A percentile compares a stretch with the other conserved stretches of the same genome.
phyloP scores from a whole-genome alignment of 2,113 vertebrate genomes.

The Tenebrosternarchus preto region DNA sequence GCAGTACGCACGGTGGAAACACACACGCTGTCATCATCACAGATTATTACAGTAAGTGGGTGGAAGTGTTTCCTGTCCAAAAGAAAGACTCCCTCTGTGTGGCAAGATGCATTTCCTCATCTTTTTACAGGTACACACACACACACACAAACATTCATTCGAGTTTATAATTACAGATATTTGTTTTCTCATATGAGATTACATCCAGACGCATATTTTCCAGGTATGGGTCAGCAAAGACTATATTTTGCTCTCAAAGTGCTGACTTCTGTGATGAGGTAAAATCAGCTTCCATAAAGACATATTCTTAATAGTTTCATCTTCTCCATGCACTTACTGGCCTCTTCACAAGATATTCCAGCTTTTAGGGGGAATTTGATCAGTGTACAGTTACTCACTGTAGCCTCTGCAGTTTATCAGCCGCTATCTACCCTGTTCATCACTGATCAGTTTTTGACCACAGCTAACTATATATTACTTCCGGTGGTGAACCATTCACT shows the following conservation, averaged over 20 bases:
- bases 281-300: slow-evolving; percentile 28
- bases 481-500: too few species aligned
- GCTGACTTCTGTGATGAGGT: slow-evolving; percentile 86
- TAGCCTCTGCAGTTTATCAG: too few species aligned
- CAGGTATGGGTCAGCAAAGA: slow-evolving; percentile 85
- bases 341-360: too few species aligned
- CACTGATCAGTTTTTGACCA: too few species aligned
- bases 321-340: too few species aligned
- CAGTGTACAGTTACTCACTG: too few species aligned
- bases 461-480: too few species aligned
- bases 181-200: background rate
- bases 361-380: too few species aligned
- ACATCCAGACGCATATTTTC: slow-evolving; percentile 5
- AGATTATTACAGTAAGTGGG: slow-evolving; percentile 89
- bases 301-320: too few species aligned
- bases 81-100: slow-evolving; percentile 79
- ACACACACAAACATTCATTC: background rate
- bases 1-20: slow-evolving; percentile 73
- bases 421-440: too few species aligned
- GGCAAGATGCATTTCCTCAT: slow-evolving; percentile 80
- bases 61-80: slow-evolving; percentile 81
- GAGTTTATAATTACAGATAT: too few species aligned
- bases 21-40: slow-evolving; percentile 74
- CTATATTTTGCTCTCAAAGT: slow-evolving; percentile 75
- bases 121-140: slow-evolving; percentile 80